These are phyloP conservation scores for Drosophila neocordata DNA, from an alignment of 1,140 invertebrate genomes.

Conservation along the genomic window DNA sequence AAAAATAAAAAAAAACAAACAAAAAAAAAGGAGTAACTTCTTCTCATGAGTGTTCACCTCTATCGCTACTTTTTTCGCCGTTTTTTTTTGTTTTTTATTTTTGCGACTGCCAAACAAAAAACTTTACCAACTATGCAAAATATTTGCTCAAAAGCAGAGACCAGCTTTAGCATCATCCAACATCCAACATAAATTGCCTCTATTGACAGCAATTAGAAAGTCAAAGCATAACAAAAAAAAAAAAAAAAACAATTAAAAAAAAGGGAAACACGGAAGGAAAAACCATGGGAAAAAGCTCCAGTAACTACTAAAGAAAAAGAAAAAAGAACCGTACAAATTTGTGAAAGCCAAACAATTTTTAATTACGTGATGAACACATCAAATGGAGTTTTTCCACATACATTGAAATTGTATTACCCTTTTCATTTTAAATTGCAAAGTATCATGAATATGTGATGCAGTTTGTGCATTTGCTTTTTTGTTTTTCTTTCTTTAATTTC, in stretches of 20 bases:
- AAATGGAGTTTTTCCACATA: constrained; percentile 43
- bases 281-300: constrained; percentile 19
- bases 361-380: constrained; percentile 65
- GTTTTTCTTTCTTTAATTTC: no score
- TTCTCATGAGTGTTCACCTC: constrained; percentile 4
- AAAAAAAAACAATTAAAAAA: constrained; percentile 22
- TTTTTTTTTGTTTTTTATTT: not conserved
- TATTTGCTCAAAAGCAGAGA: constrained; percentile 70
- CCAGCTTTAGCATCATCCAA: constrained; percentile 37
- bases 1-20: not conserved
- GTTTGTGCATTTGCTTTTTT: not conserved
- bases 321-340: constrained; percentile 28
- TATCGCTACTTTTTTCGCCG: not conserved
- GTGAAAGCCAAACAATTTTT: constrained; percentile 72
- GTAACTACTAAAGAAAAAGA: not conserved
- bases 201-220: constrained; percentile 79
- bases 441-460: not conserved
- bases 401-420: not conserved
- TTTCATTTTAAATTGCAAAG: not conserved
- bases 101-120: constrained; percentile 59
- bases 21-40: not conserved
- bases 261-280: constrained; percentile 7
- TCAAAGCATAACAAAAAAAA: constrained; percentile 70
- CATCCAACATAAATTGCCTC: constrained; percentile 57
- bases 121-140: constrained; percentile 75